Conservation (phyloP, 2,888 invertebrate species). For the Stictocephala bisonia region DNA sequence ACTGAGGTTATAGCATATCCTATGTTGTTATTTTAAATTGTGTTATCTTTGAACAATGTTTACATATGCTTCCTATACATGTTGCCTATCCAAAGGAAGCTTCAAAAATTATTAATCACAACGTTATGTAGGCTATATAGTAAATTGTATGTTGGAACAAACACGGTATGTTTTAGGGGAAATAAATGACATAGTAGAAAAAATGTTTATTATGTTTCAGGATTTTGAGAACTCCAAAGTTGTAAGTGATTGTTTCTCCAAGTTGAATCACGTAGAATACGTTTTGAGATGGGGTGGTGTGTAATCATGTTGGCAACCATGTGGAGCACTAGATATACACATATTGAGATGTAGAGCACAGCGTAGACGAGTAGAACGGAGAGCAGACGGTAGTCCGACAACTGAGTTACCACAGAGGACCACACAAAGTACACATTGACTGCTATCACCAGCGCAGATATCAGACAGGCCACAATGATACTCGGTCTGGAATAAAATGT, state of each 20-base stretch:
- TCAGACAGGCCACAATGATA: slow-evolving; percentile 73
- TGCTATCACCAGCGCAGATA: slow-evolving; percentile 77
- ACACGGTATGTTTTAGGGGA: too few relatives aligned
- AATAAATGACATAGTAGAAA: too few relatives aligned
- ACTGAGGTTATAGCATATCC: too few relatives aligned
- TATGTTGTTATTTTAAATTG: too few relatives aligned
- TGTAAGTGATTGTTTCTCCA: not conserved
- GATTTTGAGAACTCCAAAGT: not conserved
- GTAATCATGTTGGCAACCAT: slow-evolving; percentile 78
- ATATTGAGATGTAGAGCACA: slow-evolving; percentile 76
- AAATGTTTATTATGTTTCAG: not conserved
- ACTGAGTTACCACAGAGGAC: not conserved
- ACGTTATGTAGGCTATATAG: not conserved
- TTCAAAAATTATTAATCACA: too few relatives aligned
- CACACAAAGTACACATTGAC: slow-evolving; percentile 84
- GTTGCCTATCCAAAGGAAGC: too few relatives aligned
- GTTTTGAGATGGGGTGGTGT: slow-evolving; percentile 62
- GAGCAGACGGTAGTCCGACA: not conserved
- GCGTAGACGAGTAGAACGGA: slow-evolving; percentile 70
- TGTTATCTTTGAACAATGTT: too few relatives aligned
- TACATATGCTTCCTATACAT: too few relatives aligned
- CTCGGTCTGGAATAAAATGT: slow-evolving; percentile 70
- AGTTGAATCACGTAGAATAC: not conserved
- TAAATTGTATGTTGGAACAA: too few relatives aligned
- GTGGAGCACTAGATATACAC: slow-evolving; percentile 79